phyloP scores from a whole-genome alignment of 1,140 invertebrate genomes.

The Asobara japonica region DNA sequence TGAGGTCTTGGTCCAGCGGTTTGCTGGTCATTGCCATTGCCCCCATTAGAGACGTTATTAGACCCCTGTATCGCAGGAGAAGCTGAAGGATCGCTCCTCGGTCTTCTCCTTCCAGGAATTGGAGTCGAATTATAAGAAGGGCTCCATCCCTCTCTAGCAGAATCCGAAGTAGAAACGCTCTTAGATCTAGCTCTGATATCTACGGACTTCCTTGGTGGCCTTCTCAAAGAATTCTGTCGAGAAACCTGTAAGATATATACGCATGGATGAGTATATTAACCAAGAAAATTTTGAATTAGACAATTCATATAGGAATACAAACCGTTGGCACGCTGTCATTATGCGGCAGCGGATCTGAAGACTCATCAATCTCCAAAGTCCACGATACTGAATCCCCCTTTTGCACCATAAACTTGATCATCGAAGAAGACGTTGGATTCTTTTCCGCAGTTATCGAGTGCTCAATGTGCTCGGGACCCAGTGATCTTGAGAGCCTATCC shows the following conservation, averaged over 20 bases:
- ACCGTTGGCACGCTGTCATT: slow-evolving; percentile 35
- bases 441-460: slow-evolving; percentile 30
- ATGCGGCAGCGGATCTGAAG: slow-evolving; percentile 48
- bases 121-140: slow-evolving; percentile 54
- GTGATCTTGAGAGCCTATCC: slow-evolving; percentile 46
- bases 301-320: too few relatives aligned
- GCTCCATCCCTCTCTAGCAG: slow-evolving; percentile 43
- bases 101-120: slow-evolving; percentile 40
- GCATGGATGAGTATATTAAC: too few relatives aligned
- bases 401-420: slow-evolving; percentile 82
- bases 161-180: slow-evolving; percentile 49
- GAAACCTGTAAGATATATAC: too few relatives aligned
- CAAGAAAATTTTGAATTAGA: too few relatives aligned
- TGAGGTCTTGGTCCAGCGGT: slow-evolving; percentile 56
- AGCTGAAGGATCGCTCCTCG: slow-evolving; percentile 46
- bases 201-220: slow-evolving; percentile 43
- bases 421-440: slow-evolving; percentile 63
- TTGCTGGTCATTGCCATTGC: slow-evolving; percentile 37
- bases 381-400: slow-evolving; percentile 86
- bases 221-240: slow-evolving; percentile 54
- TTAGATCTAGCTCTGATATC: slow-evolving; percentile 53
- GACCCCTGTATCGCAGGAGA: slow-evolving; percentile 38
- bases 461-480: slow-evolving; percentile 50
- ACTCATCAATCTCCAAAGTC: slow-evolving; percentile 82
- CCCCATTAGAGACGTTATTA: too few relatives aligned